Percentiles rank a stretch among this genome's conserved stretches.
Conservation (phyloP, 2,888 invertebrate genomes). For the Drosophila rellima region DNA sequence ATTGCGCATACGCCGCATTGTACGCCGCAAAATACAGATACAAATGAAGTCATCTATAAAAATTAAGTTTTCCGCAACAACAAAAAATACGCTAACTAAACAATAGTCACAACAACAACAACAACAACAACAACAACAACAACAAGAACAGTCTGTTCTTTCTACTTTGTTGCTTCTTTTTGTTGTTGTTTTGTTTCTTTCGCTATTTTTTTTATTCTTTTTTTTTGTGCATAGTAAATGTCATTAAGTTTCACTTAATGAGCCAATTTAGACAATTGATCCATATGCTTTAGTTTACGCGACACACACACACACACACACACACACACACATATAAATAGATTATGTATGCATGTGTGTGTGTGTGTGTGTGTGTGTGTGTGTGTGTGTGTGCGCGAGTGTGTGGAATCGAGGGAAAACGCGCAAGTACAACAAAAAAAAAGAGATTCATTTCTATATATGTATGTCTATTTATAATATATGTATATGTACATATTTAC, state of each 20-base stretch:
- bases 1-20: conserved; percentile 61
- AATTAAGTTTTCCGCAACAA: conserved; percentile 61
- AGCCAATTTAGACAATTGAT: conserved; percentile 81
- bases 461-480: background rate
- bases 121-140: conserved; percentile 26
- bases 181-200: conserved; percentile 38
- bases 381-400: conserved; percentile 19
- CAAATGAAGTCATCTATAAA: conserved; percentile 65
- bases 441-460: conserved; percentile 40
- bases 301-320: conserved; percentile 56
- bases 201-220: conserved; percentile 27
- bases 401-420: conserved; percentile 42
- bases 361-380: conserved; percentile 21
- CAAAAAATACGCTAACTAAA: conserved; percentile 27
- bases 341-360: conserved; percentile 40
- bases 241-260: conserved; percentile 81
- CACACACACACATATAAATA: conserved; percentile 37
- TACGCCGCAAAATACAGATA: conserved; percentile 27
- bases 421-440: conserved; percentile 56
- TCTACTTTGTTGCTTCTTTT: conserved; percentile 15
- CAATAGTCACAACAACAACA: conserved; percentile 34
- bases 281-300: conserved; percentile 79
- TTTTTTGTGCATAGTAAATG: conserved; percentile 76
- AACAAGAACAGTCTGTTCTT: conserved; percentile 46
- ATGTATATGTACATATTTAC: conserved; percentile 19